A percentile compares a stretch with the other conserved stretches of the same genome.
Evolutionary conservation across 2,113 vertebrate genomes (phyloP).

Genomic region (Pygoscelis adeliae): DNA sequence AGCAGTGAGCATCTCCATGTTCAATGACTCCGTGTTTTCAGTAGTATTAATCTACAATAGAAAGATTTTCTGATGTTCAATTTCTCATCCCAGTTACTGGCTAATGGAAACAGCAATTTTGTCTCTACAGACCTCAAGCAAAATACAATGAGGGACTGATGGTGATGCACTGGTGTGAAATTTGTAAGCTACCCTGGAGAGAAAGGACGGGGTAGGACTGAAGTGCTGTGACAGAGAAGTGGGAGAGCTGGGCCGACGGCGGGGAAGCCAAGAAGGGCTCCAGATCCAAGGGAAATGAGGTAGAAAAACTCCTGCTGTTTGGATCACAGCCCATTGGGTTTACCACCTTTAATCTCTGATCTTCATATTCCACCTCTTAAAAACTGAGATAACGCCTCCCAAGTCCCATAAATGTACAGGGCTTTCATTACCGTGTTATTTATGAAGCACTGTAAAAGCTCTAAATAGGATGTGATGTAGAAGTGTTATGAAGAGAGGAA

Average conservation of each 20-base stretch:
- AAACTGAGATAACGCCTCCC: constrained; percentile 16
- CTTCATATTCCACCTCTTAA: neutral
- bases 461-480: constrained; percentile 16
- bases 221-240: neutral
- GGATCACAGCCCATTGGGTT: neutral
- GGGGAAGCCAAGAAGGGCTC: neutral
- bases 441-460: constrained; percentile 17
- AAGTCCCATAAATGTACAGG: neutral
- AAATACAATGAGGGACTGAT: neutral
- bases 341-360: constrained; percentile 3
- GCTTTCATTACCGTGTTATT: neutral
- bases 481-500: constrained; percentile 25
- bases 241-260: neutral
- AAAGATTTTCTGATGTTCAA: neutral
- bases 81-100: neutral
- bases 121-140: neutral
- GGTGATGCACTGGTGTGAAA: neutral
- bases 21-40: neutral
- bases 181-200: neutral
- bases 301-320: neutral
- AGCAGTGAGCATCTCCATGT: neutral
- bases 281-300: neutral
- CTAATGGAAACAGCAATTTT: neutral
- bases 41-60: neutral
- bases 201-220: neutral